Conservation (phyloP, 2,797 vertebrate species). For the Coracias cyanogaster region DNA sequence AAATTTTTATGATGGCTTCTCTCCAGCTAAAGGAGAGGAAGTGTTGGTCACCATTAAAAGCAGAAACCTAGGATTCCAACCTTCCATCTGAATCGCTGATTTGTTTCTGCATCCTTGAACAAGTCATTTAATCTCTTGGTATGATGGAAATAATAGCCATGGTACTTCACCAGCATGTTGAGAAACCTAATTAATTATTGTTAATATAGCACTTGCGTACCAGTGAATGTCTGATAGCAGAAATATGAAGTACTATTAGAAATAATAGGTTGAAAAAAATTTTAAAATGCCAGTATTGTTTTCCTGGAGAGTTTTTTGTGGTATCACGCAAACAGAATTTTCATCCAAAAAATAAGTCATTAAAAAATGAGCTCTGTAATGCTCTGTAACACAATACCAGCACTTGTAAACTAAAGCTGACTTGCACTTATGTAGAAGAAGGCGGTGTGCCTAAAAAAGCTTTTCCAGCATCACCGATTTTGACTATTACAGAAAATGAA, state of each 20-base stretch:
- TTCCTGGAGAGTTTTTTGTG: not conserved
- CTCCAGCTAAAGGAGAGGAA: not conserved
- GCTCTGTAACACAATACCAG: not conserved
- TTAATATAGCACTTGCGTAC: not conserved
- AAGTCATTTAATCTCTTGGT: not conserved
- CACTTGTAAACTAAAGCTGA: not conserved
- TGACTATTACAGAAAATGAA: slow-evolving; percentile 46
- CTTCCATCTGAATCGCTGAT: not conserved
- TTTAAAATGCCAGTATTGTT: not conserved
- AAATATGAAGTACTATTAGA: not conserved
- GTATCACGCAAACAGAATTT: not conserved
- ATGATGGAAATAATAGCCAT: not conserved
- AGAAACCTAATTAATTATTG: slow-evolving; percentile 26
- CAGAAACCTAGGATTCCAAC: not conserved
- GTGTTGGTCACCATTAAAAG: not conserved
- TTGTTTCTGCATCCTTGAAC: not conserved
- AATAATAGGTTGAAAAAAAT: not conserved
- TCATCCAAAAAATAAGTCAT: not conserved
- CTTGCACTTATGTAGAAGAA: slow-evolving; percentile 3
- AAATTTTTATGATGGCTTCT: not conserved
- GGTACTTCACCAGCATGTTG: not conserved
- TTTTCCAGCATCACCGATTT: slow-evolving; percentile 26
- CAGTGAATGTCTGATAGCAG: not conserved
- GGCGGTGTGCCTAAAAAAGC: not conserved
- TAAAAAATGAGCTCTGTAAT: not conserved